Evolutionary conservation across 2,113 vertebrate genomes (phyloP).

Genomic region (Apus apus): DNA sequence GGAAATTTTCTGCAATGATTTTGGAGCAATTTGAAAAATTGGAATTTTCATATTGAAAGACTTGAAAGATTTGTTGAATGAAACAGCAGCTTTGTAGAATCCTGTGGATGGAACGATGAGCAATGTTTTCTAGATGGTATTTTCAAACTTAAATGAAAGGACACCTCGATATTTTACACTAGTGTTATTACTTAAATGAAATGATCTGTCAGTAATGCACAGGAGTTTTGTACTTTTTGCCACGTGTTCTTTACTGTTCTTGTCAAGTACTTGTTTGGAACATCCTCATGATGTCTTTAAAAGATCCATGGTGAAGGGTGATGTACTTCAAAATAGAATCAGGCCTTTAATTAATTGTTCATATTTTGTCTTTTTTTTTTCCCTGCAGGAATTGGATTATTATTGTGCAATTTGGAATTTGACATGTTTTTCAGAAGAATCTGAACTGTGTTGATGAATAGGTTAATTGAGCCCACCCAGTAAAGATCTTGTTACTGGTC

Average conservation of each 20-base stretch:
- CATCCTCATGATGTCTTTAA: background rate
- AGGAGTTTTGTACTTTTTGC: constrained; percentile 58
- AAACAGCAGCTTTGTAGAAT: constrained; percentile 73
- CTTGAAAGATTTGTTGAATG: constrained; percentile 71
- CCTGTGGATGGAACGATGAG: constrained; percentile 69
- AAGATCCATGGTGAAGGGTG: constrained; percentile 1
- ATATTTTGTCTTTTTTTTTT: constrained; percentile 46
- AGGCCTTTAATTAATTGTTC: constrained; percentile 54
- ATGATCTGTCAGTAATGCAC: background rate
- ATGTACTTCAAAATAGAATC: constrained; percentile 41
- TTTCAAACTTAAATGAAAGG: constrained; percentile 68
- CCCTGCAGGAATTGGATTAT: constrained; percentile 63
- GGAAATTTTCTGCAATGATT: constrained; percentile 71
- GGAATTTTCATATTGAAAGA: constrained; percentile 77
- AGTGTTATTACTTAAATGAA: constrained; percentile 69
- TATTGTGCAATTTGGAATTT: constrained; percentile 69
- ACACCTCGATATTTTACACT: constrained; percentile 28
- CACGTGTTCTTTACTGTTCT: constrained; percentile 8
- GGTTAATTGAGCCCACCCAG: constrained; percentile 15
- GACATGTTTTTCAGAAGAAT: constrained; percentile 60
- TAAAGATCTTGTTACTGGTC: constrained; percentile 38
- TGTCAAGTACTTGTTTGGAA: constrained; percentile 68
- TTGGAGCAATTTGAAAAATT: constrained; percentile 61
- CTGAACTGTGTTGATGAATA: constrained; percentile 42
- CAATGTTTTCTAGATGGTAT: constrained; percentile 72